Percentiles rank a stretch among this genome's conserved stretches.
These are phyloP conservation scores for Neolamprologus multifasciatus DNA, from an alignment of 2,797 vertebrate species.

Conservation along the genomic window DNA sequence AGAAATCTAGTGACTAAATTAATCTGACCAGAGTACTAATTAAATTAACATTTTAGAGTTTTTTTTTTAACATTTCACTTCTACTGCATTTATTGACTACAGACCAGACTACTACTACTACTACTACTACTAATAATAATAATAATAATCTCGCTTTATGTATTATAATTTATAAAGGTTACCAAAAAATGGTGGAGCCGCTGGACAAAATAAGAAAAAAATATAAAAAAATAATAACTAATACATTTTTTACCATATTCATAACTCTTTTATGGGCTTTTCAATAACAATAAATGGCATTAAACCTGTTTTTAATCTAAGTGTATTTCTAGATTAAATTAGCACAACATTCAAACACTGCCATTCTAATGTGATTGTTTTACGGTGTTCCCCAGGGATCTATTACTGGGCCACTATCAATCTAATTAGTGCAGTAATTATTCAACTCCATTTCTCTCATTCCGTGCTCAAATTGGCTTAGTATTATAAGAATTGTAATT, in stretches of 20 bases:
- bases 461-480: background rate
- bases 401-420: background rate
- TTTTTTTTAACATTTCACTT: background rate
- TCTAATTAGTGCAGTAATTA: background rate
- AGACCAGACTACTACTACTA: background rate
- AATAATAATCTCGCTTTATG: fast-evolving
- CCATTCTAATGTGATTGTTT: background rate
- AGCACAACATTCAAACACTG: background rate
- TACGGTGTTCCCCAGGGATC: background rate
- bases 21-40: background rate
- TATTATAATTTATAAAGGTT: background rate
- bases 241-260: background rate
- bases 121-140: fast-evolving
- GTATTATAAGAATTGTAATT: background rate
- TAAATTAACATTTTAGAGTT: fast-evolving
- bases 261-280: background rate
- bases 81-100: background rate
- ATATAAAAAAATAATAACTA: fast-evolving
- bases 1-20: background rate
- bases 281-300: background rate
- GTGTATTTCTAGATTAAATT: background rate
- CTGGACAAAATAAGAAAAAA: background rate
- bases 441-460: background rate
- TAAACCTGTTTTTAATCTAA: background rate
- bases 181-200: background rate